Evolutionary conservation across 2,113 vertebrate genomes (phyloP).

Genomic region (Egretta garzetta): DNA sequence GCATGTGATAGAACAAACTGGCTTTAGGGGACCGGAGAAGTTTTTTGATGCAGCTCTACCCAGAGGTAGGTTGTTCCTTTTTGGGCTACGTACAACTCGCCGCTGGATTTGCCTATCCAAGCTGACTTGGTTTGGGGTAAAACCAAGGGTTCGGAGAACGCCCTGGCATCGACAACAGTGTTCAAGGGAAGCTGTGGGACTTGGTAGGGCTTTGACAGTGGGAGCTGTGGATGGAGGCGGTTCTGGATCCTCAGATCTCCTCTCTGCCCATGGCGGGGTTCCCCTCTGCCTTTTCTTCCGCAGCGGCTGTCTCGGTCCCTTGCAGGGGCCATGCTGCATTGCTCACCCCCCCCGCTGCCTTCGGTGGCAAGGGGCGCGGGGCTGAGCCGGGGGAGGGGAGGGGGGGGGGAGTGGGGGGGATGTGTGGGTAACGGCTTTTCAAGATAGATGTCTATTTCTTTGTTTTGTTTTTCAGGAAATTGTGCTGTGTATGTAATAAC

Average conservation of each 20-base stretch:
- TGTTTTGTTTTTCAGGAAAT: conserved; percentile 6
- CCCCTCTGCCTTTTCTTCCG: not conserved
- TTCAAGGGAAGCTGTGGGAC: not conserved
- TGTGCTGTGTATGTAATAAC: not conserved
- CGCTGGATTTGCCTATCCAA: not conserved
- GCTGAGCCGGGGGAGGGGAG: not conserved
- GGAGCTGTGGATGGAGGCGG: not conserved
- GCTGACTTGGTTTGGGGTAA: not conserved
- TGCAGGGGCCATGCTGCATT: not conserved
- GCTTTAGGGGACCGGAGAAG: not conserved
- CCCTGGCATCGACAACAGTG: rapidly evolving
- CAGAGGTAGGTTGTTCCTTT: not conserved
- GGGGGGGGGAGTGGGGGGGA: not conserved
- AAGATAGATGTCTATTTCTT: not conserved
- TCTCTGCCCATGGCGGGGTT: not conserved
- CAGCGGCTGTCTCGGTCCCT: not conserved
- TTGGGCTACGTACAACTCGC: rapidly evolving
- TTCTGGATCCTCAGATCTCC: rapidly evolving
- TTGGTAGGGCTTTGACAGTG: not conserved
- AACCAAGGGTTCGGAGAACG: not conserved
- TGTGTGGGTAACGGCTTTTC: not conserved
- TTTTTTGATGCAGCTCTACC: not conserved
- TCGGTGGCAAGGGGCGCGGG: rapidly evolving
- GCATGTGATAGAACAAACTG: not conserved
- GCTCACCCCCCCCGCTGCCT: not conserved